These are phyloP conservation scores for Mythimna ferrago DNA, from an alignment of 2,888 invertebrate genomes.

Conservation along the genomic window DNA sequence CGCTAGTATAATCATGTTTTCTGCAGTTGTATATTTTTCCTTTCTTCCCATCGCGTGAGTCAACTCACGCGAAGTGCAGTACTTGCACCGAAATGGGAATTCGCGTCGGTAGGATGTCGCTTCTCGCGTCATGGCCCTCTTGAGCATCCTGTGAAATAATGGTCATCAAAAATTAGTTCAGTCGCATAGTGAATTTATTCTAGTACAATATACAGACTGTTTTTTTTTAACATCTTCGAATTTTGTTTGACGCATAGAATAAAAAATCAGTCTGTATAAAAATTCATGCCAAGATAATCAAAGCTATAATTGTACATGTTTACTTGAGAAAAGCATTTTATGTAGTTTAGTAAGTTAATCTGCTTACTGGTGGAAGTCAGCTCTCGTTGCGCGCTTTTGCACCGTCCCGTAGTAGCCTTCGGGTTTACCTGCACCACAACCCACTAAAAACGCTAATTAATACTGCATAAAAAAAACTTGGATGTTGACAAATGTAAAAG, in stretches of 20 bases:
- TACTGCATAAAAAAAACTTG: slow-evolving; percentile 11
- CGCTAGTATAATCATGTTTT: neutral
- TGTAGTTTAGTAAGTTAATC: neutral
- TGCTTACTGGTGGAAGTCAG: slow-evolving; percentile 4
- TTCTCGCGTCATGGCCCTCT: neutral
- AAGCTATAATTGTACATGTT: neutral
- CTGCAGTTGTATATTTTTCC: no score
- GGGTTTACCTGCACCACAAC: slow-evolving; percentile 11
- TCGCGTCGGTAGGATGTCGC: accelerated
- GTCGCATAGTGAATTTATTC: neutral
- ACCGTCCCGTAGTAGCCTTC: no score
- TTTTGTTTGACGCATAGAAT: neutral
- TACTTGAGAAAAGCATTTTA: neutral
- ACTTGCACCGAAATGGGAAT: neutral
- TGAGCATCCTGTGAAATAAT: slow-evolving; percentile 17
- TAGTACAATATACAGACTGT: neutral
- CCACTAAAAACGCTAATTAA: slow-evolving; percentile 28
- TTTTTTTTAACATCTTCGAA: neutral
- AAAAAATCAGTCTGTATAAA: slow-evolving; percentile 1
- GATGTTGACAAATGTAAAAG: slow-evolving; percentile 19
- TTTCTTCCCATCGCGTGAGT: no score
- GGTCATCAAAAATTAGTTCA: slow-evolving; percentile 1
- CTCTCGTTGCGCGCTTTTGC: neutral
- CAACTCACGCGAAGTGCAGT: neutral
- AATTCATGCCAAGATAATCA: neutral